Base-by-base conservation (phyloP, 2,888 invertebrate species). In the Teinopalpus imperialis region DNA sequence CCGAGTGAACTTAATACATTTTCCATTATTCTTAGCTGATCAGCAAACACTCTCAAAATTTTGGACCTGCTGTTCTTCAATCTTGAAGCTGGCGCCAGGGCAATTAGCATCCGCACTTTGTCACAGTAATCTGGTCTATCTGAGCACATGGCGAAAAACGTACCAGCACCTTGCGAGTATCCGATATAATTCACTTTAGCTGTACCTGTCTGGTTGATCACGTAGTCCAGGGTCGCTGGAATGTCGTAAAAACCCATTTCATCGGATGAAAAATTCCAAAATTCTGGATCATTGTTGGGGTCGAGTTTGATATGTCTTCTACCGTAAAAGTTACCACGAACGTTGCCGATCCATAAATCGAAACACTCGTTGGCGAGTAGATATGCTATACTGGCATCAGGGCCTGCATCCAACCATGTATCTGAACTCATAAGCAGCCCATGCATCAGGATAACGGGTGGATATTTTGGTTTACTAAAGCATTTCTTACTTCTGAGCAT, bases 181-280 rank as follows among this genome's bases (percentile, higher is more conserved):
- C 94, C 95, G 2, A 93, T 72, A 66, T 93, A 94, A 57, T 90
- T 90, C 0, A 95, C 52, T 46, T 90, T 76, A 1, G 85, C 54
- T 21, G 86, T 75, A 1, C 86, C 82, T 0, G 93, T 93, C 1
- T 44, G 42, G 0, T 54, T 35, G 1, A 76, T 49, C 9, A 82
- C 59, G 36, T 74, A 74, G 53, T 82, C 77, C 2, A 80, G 89
- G 66, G 90, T 90, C 0, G 94, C 92, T 4, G 95, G 94, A 1
- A 95, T 43, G 70, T 96, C 96, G 58, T 90, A 90, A 24, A 79
- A 60, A 0, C 93, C 95, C 67, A 94, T 92, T 69, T 96, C 93
- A 63, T 95, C 93, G 79, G 91, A 92, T 26, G 92, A 91, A 59
- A 80, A 91, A 16, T 86, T 57, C 91, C 91, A 92, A 56, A 73